Evolutionary conservation across 2,888 invertebrate species (phyloP), one percentile per base, ranked within the genome.

Genomic region (Alloscopus bannaensis): DNA sequence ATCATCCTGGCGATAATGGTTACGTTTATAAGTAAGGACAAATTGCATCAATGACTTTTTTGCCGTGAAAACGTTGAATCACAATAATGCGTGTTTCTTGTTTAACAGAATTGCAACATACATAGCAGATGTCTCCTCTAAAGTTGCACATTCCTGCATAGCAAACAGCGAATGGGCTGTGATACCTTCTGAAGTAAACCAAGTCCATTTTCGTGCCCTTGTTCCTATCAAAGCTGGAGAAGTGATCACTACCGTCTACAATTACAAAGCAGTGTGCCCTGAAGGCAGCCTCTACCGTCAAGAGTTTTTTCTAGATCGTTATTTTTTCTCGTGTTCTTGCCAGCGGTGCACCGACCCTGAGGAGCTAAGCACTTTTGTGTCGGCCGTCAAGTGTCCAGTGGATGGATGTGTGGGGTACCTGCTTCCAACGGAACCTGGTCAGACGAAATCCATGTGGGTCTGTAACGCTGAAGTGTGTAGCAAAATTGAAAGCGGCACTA

Each of bases 1-100:
- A 71, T 36, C 71, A 71, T 71, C 47, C 71, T 13, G 71, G 71
- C 1, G 71, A 71, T 2, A 71, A 60, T 13, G 71, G 71, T 1
- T 60, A 71, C 20, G 60, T 60, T 20, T 71, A 60, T 24, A 57
- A 57, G 57, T 57, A 57, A 57, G 24, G 24, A 57, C n/a, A 28
- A 8, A n/a, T 42, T 42, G 8, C n/a, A n/a, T n/a, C n/a, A n/a
- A n/a, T n/a, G n/a, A n/a, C n/a, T n/a, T n/a, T n/a, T n/a, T n/a
- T n/a, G n/a, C n/a, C n/a, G n/a, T n/a, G n/a, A n/a, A n/a, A n/a
- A n/a, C n/a, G n/a, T n/a, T n/a, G n/a, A n/a, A n/a, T n/a, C n/a
- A n/a, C n/a, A n/a, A n/a, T n/a, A n/a, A n/a, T n/a, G n/a, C n/a
- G n/a, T n/a, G n/a, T n/a, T n/a, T n/a, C n/a, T n/a, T n/a, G n/a